Percentiles rank a stretch among this genome's conserved stretches.
Conservation (phyloP, 2,113 vertebrate species). For the Polyodon spathula region DNA sequence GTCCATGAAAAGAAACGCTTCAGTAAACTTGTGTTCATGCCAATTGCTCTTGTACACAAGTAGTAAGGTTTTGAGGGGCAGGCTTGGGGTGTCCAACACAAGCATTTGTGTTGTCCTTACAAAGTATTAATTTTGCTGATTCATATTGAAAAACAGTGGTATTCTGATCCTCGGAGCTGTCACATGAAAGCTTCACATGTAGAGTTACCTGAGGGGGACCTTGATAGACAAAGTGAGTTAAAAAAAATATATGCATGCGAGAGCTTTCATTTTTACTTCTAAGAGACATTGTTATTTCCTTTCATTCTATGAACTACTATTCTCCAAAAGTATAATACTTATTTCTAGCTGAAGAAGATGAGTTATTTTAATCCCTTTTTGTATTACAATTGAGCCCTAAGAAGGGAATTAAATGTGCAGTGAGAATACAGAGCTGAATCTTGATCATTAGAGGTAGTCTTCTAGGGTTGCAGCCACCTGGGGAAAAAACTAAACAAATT, state of each 20-base stretch:
- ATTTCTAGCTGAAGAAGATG: no score
- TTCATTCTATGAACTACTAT: background rate
- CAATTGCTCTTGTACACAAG: background rate
- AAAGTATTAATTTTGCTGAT: slow-evolving; percentile 7
- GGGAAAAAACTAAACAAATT: no score
- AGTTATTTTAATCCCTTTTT: no score
- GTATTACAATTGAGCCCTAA: background rate
- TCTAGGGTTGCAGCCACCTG: background rate
- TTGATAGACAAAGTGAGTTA: background rate
- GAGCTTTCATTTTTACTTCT: background rate
- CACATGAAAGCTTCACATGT: slow-evolving; percentile 3
- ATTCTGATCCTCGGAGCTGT: slow-evolving; percentile 1
- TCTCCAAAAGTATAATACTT: background rate
- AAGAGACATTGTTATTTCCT: background rate
- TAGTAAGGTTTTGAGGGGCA: slow-evolving; percentile 2
- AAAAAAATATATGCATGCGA: background rate
- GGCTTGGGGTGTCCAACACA: background rate
- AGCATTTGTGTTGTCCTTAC: background rate
- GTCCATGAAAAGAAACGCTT: background rate
- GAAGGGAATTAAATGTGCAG: background rate
- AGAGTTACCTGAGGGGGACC: slow-evolving; percentile 4
- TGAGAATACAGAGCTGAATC: background rate
- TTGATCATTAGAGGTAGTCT: background rate
- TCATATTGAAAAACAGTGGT: background rate
- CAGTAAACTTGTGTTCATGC: background rate